phyloP scores from a whole-genome alignment of 2,888 invertebrate genomes.

The Cordylochernes scorpioides region DNA sequence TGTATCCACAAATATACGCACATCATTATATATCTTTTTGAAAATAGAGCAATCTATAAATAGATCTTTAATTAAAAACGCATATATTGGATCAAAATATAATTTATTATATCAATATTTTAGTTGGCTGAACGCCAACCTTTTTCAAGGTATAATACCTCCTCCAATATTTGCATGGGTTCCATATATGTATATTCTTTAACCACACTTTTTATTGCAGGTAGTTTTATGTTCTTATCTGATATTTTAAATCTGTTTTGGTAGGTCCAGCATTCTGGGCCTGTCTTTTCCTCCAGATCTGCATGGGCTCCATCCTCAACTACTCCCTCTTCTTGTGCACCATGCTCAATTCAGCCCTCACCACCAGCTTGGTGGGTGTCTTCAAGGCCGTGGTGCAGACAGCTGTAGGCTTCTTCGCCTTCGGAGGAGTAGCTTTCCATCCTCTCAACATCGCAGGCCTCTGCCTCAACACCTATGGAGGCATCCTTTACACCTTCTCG shows the following conservation, averaged over 20 bases:
- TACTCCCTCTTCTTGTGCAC: constrained; percentile 26
- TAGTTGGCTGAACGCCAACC: no score
- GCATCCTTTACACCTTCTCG: constrained; percentile 21
- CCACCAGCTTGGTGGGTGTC: constrained; percentile 24
- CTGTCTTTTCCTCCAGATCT: constrained; percentile 18
- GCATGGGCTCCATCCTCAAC: constrained; percentile 21
- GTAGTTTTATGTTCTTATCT: no score
- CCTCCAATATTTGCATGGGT: constrained; percentile 2
- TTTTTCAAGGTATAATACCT: no score
- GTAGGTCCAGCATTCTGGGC: constrained; percentile 18
- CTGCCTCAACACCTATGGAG: constrained; percentile 21
- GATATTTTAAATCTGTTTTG: no score
- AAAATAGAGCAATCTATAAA: no score
- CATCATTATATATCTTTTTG: background rate
- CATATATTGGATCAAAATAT: no score
- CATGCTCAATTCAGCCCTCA: constrained; percentile 23
- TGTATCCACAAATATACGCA: background rate
- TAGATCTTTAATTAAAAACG: no score
- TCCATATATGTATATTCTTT: no score
- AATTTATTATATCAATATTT: no score
- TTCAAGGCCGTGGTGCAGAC: constrained; percentile 24
- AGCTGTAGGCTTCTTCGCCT: constrained; percentile 22
- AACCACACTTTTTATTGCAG: no score
- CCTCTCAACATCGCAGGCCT: constrained; percentile 20
- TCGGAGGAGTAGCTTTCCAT: constrained; percentile 22